These are phyloP conservation scores for Notodonta dromedarius DNA, from an alignment of 2,888 invertebrate species.

Conservation along the genomic window DNA sequence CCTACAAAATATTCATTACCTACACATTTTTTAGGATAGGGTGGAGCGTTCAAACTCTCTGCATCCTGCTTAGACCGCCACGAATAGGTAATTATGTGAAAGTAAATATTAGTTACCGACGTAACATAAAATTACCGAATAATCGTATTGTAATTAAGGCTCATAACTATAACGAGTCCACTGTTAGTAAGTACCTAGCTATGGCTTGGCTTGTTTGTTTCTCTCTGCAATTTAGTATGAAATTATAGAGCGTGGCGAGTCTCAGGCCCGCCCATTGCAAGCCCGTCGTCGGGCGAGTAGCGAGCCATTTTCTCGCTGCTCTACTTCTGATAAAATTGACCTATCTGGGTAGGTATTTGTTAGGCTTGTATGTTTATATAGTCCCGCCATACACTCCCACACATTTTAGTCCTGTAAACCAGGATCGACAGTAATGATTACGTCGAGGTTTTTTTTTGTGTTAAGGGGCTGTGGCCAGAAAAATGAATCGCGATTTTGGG, in stretches of 20 bases:
- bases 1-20: no score
- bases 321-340: neutral
- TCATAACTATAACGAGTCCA: constrained; percentile 31
- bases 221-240: constrained; percentile 45
- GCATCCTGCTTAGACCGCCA: neutral
- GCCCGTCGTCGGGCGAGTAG: neutral
- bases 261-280: constrained; percentile 30
- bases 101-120: constrained; percentile 9
- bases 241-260: constrained; percentile 43
- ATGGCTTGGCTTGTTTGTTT: constrained; percentile 47
- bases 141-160: constrained; percentile 36
- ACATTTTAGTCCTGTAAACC: no score
- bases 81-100: neutral
- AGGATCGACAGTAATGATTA: no score
- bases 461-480: no score
- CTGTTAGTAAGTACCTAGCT: neutral
- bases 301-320: neutral
- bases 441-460: no score
- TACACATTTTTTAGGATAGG: no score
- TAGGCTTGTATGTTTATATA: neutral
- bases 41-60: neutral
- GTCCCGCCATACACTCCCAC: no score
- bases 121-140: constrained; percentile 22
- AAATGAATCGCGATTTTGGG: no score
- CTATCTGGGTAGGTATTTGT: neutral